Conservation (phyloP, 2,888 invertebrate species). For the Campoletis raptor region DNA sequence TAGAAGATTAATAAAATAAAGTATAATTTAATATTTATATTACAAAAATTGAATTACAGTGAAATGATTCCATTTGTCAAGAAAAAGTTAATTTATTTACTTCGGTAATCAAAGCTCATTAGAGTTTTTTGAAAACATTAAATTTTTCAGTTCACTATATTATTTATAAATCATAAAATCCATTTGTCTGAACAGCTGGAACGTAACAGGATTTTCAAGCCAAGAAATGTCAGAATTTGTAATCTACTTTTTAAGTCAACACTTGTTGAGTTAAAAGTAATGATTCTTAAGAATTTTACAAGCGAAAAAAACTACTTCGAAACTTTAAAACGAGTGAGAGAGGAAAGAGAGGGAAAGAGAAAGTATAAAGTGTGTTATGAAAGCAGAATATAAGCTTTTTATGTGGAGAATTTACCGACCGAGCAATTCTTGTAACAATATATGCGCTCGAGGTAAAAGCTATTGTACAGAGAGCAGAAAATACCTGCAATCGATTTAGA, state of each 20-base stretch:
- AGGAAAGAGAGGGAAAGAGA: neutral
- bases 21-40: neutral
- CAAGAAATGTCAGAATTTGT: neutral
- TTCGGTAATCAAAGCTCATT: no score
- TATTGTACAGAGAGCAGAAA: neutral
- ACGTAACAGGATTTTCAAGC: neutral
- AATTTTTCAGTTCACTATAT: neutral
- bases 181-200: neutral
- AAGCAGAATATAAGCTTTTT: neutral
- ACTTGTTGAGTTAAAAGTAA: neutral
- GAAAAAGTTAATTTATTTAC: no score
- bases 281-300: neutral
- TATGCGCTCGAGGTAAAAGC: neutral
- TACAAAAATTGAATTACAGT: neutral
- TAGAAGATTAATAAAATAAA: neutral
- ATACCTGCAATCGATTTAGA: slow-evolving; percentile 11
- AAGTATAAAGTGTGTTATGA: neutral
- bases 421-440: neutral
- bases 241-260: neutral
- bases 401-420: slow-evolving; percentile 11
- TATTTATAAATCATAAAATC: neutral
- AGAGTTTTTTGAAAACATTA: no score
- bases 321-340: neutral
- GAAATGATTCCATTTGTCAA: no score
- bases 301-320: neutral